Evolutionary conservation across 2,113 vertebrate species (phyloP).

Genomic region (Sterrhoptilus dennistouni): DNA sequence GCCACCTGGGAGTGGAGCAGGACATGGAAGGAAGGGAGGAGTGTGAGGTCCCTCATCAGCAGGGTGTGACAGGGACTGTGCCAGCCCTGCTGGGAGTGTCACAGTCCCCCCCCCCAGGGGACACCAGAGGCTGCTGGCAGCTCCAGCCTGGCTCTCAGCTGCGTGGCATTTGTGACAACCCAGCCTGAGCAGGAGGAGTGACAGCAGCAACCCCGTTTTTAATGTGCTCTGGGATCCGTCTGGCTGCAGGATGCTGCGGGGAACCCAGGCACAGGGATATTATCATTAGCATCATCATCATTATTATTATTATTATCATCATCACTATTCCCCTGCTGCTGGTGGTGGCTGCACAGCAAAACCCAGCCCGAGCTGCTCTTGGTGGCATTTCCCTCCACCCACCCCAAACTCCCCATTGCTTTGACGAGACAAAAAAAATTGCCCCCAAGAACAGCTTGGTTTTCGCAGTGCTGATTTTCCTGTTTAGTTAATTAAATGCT

Average conservation of each 20-base stretch:
- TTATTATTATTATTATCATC: neutral
- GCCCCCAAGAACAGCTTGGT: conserved; percentile 3
- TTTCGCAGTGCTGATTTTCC: neutral
- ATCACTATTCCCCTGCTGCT: conserved; percentile 18
- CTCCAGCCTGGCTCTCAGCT: neutral
- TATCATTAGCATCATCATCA: neutral
- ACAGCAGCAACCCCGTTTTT: conserved; percentile 21
- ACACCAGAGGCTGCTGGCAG: neutral
- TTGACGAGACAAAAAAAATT: neutral
- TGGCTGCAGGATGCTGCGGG: conserved; percentile 8
- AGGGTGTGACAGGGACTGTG: neutral
- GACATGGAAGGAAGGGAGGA: neutral
- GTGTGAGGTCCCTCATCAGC: neutral
- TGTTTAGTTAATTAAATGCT: conserved; percentile 23
- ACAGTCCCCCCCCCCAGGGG: neutral
- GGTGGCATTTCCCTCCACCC: conserved; percentile 21
- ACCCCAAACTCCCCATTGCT: conserved; percentile 7
- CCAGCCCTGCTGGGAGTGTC: neutral
- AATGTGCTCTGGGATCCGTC: neutral
- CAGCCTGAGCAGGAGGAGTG: neutral
- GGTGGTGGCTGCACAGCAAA: neutral
- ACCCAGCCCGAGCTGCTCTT: neutral
- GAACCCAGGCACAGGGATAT: conserved; percentile 40
- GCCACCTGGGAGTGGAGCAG: neutral
- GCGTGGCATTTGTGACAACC: neutral